A percentile compares a stretch with the other conserved stretches of the same genome.
phyloP scores from a whole-genome alignment of 2,888 invertebrate species.

The Nymphalis polychloros region DNA sequence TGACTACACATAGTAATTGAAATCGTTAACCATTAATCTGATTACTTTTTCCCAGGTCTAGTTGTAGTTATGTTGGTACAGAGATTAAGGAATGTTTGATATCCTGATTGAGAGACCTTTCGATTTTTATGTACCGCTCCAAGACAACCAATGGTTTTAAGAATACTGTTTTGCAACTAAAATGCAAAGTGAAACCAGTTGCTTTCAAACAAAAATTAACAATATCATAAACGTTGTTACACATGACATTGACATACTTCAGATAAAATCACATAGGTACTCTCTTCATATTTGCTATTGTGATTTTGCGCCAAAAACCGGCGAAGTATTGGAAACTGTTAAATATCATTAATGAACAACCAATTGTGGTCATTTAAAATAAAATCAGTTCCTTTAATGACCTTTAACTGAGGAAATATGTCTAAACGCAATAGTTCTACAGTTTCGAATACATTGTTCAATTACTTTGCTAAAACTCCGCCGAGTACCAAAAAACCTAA shows the following conservation, averaged over 20 bases:
- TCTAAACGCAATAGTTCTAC: constrained; percentile 70
- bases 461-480: constrained; percentile 85
- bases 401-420: constrained; percentile 49
- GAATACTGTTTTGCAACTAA: too few relatives aligned
- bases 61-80: too few relatives aligned
- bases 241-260: neutral
- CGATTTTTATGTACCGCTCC: too few relatives aligned
- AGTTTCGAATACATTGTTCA: constrained; percentile 84
- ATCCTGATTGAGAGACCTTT: too few relatives aligned
- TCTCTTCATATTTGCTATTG: neutral
- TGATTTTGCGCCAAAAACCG: constrained; percentile 7
- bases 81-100: too few relatives aligned
- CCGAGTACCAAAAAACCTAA: constrained; percentile 68
- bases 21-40: too few relatives aligned
- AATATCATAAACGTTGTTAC: neutral
- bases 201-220: too few relatives aligned
- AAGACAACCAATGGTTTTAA: too few relatives aligned
- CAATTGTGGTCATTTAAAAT: too few relatives aligned
- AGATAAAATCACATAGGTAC: neutral
- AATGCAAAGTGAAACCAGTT: too few relatives aligned
- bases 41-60: too few relatives aligned
- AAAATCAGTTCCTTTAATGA: neutral
- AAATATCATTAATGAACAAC: neutral
- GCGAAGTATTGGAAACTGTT: neutral
- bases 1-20: too few relatives aligned